Base-by-base conservation (phyloP, 1,140 invertebrate genomes). In the Cataglyphis hispanica region DNA sequence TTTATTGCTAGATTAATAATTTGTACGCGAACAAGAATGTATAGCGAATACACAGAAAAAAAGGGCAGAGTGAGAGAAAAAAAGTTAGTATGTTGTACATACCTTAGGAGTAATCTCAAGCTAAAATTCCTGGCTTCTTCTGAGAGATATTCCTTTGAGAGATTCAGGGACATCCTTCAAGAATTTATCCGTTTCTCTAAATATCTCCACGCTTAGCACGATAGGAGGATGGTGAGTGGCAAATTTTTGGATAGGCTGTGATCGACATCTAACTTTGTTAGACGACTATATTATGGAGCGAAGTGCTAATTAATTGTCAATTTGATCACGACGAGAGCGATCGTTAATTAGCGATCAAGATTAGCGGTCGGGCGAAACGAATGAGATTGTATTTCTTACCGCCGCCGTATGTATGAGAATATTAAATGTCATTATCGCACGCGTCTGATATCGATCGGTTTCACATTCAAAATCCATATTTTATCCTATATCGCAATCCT, bases 1-100 rank as follows among this genome's bases (percentile, higher is more conserved):
- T 94, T 94, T 94, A 94, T 94, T 94, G 87, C 72, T 94, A 93
- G 92, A 89, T 74, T 94, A 92, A 92, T 92, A 84, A 92, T 93
- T 94, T 94, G 87, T 94, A 94, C 93, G 13, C 46, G 86, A 69
- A 87, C 80, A 84, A 84, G 46, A 50, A 64, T 90, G 78, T 90
- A 89, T 90, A 91, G 70, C 67, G 74, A 40, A 11, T 70, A 85
- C 64, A 77, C 16, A 50, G 64, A 81, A 78, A 76, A 46, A 76
- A 56, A 25, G 25, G 31, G 76, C 50, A 84, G 27, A 78, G 61
- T 84, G 40, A 43, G 40, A 43, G 13, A 19, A 4, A 50, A 16
- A 19, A 2, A 50, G 56, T 88, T 86, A 86, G 87, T 91, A 91
- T 89, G 60, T 86, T 91, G 89, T 88, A 89, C 60, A 90, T 90